A percentile compares a stretch with the other conserved stretches of the same genome.
Conservation (phyloP, 2,797 vertebrate genomes). For the Sebastes wilsoni region DNA sequence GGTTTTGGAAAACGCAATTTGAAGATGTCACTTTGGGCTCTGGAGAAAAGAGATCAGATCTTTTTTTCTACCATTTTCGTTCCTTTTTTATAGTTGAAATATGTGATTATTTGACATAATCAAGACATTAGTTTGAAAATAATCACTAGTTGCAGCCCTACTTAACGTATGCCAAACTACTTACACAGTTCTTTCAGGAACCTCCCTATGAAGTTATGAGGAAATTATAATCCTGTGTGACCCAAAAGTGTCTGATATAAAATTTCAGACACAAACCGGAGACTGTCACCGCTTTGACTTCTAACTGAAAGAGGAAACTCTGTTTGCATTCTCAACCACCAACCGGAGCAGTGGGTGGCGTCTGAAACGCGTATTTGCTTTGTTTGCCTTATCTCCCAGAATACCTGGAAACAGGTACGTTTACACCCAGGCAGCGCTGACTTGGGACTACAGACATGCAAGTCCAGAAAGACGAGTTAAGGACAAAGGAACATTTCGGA, state of each 20-base stretch:
- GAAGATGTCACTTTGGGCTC: neutral
- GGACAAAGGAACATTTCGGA: too few species aligned
- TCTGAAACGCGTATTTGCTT: neutral
- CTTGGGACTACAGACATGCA: neutral
- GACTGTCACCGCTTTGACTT: neutral
- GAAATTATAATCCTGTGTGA: neutral
- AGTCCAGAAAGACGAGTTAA: conserved; percentile 6
- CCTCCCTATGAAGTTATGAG: neutral
- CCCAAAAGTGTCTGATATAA: neutral
- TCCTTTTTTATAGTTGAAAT: neutral
- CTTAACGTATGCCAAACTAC: neutral
- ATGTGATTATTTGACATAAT: neutral
- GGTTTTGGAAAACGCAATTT: neutral
- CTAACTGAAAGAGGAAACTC: neutral
- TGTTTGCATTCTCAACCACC: neutral
- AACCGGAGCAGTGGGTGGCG: conserved; percentile 2
- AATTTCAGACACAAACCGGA: too few species aligned
- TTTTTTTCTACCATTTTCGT: neutral
- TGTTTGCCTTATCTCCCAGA: conserved; percentile 22
- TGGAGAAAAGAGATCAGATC: neutral
- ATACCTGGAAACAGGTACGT: conserved; percentile 10
- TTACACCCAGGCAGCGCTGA: neutral
- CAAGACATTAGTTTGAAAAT: neutral
- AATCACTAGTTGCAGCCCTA: neutral
- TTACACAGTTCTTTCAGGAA: neutral